Evolutionary conservation across 2,797 vertebrate genomes (phyloP), one percentile per base, ranked within the genome.

Genomic region (Rhodeus uyekii): DNA sequence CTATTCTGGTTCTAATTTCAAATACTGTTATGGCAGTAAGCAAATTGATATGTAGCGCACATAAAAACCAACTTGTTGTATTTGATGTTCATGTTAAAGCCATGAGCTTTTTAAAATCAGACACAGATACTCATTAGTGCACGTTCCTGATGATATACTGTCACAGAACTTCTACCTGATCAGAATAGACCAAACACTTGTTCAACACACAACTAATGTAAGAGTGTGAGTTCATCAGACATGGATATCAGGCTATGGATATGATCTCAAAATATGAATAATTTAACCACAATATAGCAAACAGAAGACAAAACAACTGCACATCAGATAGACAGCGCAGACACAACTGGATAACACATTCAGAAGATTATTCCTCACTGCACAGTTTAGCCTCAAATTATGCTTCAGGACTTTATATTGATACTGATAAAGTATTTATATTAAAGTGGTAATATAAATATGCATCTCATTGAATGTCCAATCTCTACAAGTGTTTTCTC

Each of bases 231-330:
- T 39, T 39, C 63, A 39, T 38, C 64, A 80, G 68, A 68, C 44
- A 61, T n/a, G n/a, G n/a, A 42, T 60, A n/a, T 38, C 6, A 36
- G 34, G 19, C 48, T 16, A 68, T 34, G n/a, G 18, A 71, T 13
- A 48, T n/a, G 75, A 79, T 75, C 71, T 84, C 12, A 42, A 80
- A 61, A 72, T 69, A 34, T 60, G 39, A 77, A 55, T 64, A 50
- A 76, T 32, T 68, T 76, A 69, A 81, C 58, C 67, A 53, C 5
- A 80, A 34, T 76, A 61, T 39, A 60, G 68, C 19, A 63, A 77
- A 76, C 36, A 53, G 46, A 77, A 84, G 78, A 81, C 73, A 63
- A 81, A 84, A 84, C 83, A 76, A 58, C 10, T 50, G 44, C 13
- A 36, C 24, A 64, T 71, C 27, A 61, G 78, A 81, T 60, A 76